Conservation (phyloP, 2,797 vertebrate species). For the Anomalospiza imberbis region DNA sequence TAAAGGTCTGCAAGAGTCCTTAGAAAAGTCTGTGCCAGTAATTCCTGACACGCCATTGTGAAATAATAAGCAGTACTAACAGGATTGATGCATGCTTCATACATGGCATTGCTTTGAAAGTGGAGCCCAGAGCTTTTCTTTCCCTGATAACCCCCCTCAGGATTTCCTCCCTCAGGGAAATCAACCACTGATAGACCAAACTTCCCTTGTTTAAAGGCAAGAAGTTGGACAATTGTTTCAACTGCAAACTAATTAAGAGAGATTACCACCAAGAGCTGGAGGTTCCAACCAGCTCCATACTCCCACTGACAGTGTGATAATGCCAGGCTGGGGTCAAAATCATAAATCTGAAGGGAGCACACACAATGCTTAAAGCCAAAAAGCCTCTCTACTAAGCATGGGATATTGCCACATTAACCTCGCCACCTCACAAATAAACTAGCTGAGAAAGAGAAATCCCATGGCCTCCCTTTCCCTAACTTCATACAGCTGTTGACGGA, state of each 20-base stretch:
- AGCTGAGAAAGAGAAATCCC: constrained; percentile 57
- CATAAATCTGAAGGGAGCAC: constrained; percentile 59
- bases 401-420: constrained; percentile 67
- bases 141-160: constrained; percentile 33
- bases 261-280: constrained; percentile 53
- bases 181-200: constrained; percentile 30
- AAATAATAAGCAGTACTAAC: constrained; percentile 63
- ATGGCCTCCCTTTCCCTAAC: constrained; percentile 43
- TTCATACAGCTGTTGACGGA: constrained; percentile 50
- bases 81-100: constrained; percentile 59
- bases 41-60: constrained; percentile 56
- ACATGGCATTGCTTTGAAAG: constrained; percentile 53
- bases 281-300: constrained; percentile 29
- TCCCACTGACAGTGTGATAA: constrained; percentile 58
- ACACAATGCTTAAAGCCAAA: constrained; percentile 54
- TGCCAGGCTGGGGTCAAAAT: constrained; percentile 58
- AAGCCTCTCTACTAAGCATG: constrained; percentile 55
- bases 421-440: constrained; percentile 66
- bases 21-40: constrained; percentile 30
- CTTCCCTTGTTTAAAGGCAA: constrained; percentile 40
- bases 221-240: constrained; percentile 43
- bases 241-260: constrained; percentile 61
- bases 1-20: constrained; percentile 39
- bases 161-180: constrained; percentile 54
- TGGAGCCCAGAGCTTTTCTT: constrained; percentile 14